phyloP scores from a whole-genome alignment of 2,888 invertebrate species.

The Melolontha melolontha region DNA sequence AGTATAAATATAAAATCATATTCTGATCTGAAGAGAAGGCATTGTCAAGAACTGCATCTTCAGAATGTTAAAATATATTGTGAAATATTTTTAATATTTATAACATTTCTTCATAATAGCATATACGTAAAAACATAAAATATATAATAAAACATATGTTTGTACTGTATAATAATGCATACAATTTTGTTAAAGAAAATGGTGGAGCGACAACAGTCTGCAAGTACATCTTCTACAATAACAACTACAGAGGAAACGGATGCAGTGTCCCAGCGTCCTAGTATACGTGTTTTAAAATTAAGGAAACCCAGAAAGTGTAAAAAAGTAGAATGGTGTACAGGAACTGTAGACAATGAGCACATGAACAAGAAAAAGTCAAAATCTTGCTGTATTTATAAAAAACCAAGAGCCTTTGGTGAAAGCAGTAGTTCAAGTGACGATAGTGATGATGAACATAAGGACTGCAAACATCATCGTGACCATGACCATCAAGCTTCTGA shows the following conservation, averaged over 20 bases:
- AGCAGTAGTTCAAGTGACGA: slow-evolving; percentile 83
- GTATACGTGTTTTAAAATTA: slow-evolving; percentile 72
- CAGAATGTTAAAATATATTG: no score
- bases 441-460: slow-evolving; percentile 87
- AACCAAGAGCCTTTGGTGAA: slow-evolving; percentile 89
- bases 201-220: no score
- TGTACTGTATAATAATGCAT: no score
- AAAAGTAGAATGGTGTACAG: slow-evolving; percentile 90
- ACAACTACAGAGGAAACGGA: background rate
- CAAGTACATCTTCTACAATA: background rate
- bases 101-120: no score
- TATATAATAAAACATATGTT: no score
- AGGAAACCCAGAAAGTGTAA: slow-evolving; percentile 77
- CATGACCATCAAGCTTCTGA: no score
- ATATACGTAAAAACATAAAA: no score
- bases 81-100: no score
- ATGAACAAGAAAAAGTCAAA: slow-evolving; percentile 97
- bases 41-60: no score
- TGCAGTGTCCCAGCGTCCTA: slow-evolving; percentile 60
- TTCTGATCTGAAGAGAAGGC: no score
- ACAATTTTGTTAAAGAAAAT: no score
- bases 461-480: slow-evolving; percentile 87
- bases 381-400: slow-evolving; percentile 96
- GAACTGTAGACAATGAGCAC: slow-evolving; percentile 94
- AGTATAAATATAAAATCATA: no score